Evolutionary conservation across 2,888 invertebrate species (phyloP).

Genomic region (Caenorhabditis macrosperma): DNA sequence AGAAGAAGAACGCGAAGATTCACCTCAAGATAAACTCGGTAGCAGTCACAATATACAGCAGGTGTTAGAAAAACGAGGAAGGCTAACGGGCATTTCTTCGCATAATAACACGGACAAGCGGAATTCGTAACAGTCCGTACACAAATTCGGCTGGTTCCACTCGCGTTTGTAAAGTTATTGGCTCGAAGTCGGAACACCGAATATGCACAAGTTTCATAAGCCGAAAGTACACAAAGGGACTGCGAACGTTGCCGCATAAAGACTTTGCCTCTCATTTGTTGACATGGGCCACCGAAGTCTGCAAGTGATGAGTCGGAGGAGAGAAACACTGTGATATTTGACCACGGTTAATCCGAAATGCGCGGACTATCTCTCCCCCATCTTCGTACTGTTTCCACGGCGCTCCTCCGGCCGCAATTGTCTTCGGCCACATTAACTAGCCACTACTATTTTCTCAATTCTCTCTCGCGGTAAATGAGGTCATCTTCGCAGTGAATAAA

Average conservation of each 20-base stretch:
- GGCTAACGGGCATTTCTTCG: conserved; percentile 8
- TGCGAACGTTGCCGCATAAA: conserved; percentile 48
- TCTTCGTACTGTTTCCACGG: conserved; percentile 51
- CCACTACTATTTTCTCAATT: conserved; percentile 43
- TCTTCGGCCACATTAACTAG: conserved; percentile 51
- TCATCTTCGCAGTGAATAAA: conserved; percentile 43
- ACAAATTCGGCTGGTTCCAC: neutral
- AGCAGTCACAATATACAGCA: conserved; percentile 10
- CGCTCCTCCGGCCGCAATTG: conserved; percentile 54
- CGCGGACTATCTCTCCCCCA: conserved; percentile 57
- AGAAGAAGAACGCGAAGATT: neutral
- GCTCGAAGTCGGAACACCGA: conserved; percentile 25
- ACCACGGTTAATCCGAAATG: conserved; percentile 58
- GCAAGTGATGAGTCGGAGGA: conserved; percentile 55
- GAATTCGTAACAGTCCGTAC: too few species aligned
- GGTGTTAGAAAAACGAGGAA: conserved; percentile 2
- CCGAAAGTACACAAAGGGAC: conserved; percentile 47
- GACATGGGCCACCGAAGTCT: conserved; percentile 43
- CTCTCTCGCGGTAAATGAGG: conserved; percentile 47
- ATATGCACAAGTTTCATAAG: conserved; percentile 45
- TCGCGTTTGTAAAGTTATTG: conserved; percentile 31
- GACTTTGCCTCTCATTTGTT: conserved; percentile 46
- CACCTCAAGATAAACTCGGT: conserved; percentile 1
- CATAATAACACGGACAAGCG: neutral
- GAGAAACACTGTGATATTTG: conserved; percentile 56